Base-by-base conservation (phyloP, 1,140 invertebrate genomes). In the Mycetomoellerius zeteki region DNA sequence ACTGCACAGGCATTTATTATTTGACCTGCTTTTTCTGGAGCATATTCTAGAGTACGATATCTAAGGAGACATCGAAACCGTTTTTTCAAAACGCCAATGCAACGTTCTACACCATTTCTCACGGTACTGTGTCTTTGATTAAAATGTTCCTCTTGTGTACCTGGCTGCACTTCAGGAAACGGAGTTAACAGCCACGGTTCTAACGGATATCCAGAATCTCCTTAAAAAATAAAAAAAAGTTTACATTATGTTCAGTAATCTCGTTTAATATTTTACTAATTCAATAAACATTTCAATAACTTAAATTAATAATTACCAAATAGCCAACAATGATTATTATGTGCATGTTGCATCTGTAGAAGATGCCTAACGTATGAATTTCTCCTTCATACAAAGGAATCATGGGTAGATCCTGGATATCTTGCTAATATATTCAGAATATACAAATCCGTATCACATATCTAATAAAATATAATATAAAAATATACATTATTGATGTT, bases 201-300 rank as follows among this genome's bases (percentile, higher is more conserved):
- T 5, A 67, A 67, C 2, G 33, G 64, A 67, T 67, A 67, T 12
- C 33, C 64, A 67, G 33, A 67, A 43, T 67, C 30, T n/a, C 64
- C 64, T 67, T 37, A 21, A 67, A 67, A 14, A 33, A 3, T 33
- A 47, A 47, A 47, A 47, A 12, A 47, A 47, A 10, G 43, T 47
- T 47, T 47, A 47, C 5, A 47, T 47, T 10, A 47, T 33, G 5
- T 47, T 10, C 7, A 47, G 10, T 47, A 47, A 47, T 47, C 43
- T 47, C 10, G 43, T 12, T 47, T 47, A 0, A 47, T 12, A 47
- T 47, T 47, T 47, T 47, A 47, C 10, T 47, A 47, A 47, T 47
- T 47, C 12, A 30, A 60, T 24, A 60, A 60, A n/a, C 54, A 56
- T 56, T 56, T 56, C 6, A 21, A 21, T 21, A 7, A 21, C 21